Evolutionary conservation across 2,113 vertebrate genomes (phyloP), one percentile per base, ranked within the genome.

Genomic region (Spilogale gracilis): DNA sequence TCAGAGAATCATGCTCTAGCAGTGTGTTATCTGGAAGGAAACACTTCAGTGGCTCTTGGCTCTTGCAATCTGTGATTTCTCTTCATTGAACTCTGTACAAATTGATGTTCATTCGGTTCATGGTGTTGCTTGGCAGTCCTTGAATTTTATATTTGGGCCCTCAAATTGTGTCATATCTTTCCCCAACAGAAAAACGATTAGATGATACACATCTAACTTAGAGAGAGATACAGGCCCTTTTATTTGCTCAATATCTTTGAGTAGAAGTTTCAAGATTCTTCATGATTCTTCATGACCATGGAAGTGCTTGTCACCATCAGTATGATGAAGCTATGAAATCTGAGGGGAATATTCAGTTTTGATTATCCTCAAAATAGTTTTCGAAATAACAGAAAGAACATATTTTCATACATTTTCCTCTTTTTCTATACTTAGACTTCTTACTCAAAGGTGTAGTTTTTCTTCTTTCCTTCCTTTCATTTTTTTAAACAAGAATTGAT

Each of bases 221-320:
- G 79, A n/a, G 20, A 82, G n/a, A 89, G 74, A 73, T 95, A 13
- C 32, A 30, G 54, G 63, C 21, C 69, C 45, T 85, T 81, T 38
- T 80, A 56, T 27, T 88, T 76, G 58, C 27, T 86, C 25, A 81
- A n/a, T 8, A 69, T 45, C 30, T 87, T 94, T 86, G n/a, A 82
- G 23, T 4, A 50, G 58, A 92, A 95, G 23, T 84, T 89, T 80
- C 45, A 73, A 78, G 67, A 89, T 71, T 89, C 8, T 92, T 89
- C 27, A 48, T 23, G 12, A 38, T 38, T 38, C 38, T 38, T 38
- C 38, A 38, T 38, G 38, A 38, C 38, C 38, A 38, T 38, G 38
- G 38, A 38, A 38, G 38, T 45, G 18, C 17, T 95, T 84, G 5
- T 54, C 9, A 76, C 11, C 50, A 54, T 48, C 83, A 56, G 4